Percentiles rank a stretch among this genome's conserved stretches.
Conservation (phyloP, 2,113 vertebrate species). For the Etheostoma cragini region DNA sequence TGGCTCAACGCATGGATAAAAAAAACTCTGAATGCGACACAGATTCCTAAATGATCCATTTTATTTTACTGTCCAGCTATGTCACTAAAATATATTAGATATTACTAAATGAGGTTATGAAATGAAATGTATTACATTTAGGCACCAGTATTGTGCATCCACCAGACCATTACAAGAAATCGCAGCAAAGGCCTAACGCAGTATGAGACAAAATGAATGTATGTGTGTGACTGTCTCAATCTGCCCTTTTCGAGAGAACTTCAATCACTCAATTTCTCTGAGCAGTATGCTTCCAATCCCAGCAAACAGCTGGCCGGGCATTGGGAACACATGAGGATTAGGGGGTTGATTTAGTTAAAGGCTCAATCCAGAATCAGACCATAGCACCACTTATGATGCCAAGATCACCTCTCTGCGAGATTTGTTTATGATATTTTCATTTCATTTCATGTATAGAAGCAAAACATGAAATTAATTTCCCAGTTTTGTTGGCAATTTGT, state of each 20-base stretch:
- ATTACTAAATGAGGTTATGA: neutral
- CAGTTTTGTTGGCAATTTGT: neutral
- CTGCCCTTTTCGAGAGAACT: constrained; percentile 68
- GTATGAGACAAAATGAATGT: constrained; percentile 38
- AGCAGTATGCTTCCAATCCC: constrained; percentile 85
- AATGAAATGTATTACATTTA: constrained; percentile 1
- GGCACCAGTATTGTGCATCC: neutral
- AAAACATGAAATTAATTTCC: neutral
- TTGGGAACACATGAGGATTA: constrained; percentile 84
- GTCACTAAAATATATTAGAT: neutral
- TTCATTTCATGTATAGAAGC: constrained; percentile 7
- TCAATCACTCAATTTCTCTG: constrained; percentile 78
- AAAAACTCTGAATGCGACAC: constrained; percentile 15
- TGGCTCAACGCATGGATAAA: constrained; percentile 2
- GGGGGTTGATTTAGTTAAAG: constrained; percentile 81
- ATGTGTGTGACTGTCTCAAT: constrained; percentile 61
- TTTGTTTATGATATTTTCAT: constrained; percentile 36
- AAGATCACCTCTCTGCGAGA: constrained; percentile 57
- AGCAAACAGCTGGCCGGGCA: constrained; percentile 80
- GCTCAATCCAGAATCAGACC: constrained; percentile 78
- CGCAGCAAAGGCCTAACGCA: constrained; percentile 23
- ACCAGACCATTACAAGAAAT: neutral
- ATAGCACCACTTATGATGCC: constrained; percentile 71
- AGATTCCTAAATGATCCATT: constrained; percentile 32
- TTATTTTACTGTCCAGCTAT: neutral